These are phyloP conservation scores for Halesus radiatus DNA, from an alignment of 1,140 invertebrate genomes.

Conservation along the genomic window DNA sequence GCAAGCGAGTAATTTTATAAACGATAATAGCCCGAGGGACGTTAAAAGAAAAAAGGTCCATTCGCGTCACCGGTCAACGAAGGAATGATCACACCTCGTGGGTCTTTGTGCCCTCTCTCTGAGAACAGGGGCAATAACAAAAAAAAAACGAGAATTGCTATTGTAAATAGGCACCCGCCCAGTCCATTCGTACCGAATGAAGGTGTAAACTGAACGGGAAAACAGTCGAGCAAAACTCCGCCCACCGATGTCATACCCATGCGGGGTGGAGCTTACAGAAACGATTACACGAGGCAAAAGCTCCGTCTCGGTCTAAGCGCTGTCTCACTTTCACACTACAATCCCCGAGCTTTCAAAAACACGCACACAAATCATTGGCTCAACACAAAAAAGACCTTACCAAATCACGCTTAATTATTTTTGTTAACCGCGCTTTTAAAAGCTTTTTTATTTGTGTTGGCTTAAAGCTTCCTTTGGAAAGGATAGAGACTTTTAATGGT, in stretches of 20 bases:
- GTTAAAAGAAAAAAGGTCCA: constrained; percentile 35
- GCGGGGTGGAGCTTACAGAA: constrained; percentile 38
- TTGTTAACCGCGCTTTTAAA: too few species aligned
- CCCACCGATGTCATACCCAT: constrained; percentile 40
- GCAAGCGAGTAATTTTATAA: constrained; percentile 9
- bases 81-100: constrained; percentile 45
- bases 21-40: constrained; percentile 15
- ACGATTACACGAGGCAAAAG: neutral
- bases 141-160: constrained; percentile 42
- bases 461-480: too few species aligned
- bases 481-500: too few species aligned
- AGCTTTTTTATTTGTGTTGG: too few species aligned
- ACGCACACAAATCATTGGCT: too few species aligned
- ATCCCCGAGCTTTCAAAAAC: too few species aligned
- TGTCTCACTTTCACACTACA: neutral
- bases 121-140: constrained; percentile 36
- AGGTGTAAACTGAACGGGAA: constrained; percentile 52
- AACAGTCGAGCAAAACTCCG: constrained; percentile 21
- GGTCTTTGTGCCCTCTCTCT: constrained; percentile 28
- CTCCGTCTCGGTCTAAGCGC: constrained; percentile 28
- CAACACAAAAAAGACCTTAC: too few species aligned
- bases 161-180: constrained; percentile 46
- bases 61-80: constrained; percentile 46
- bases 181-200: constrained; percentile 43
- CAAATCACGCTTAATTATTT: too few species aligned